Percentiles rank a stretch among this genome's conserved stretches.
These are phyloP conservation scores for Lycocerus yunnanus DNA, from an alignment of 2,888 invertebrate genomes.

Conservation along the genomic window DNA sequence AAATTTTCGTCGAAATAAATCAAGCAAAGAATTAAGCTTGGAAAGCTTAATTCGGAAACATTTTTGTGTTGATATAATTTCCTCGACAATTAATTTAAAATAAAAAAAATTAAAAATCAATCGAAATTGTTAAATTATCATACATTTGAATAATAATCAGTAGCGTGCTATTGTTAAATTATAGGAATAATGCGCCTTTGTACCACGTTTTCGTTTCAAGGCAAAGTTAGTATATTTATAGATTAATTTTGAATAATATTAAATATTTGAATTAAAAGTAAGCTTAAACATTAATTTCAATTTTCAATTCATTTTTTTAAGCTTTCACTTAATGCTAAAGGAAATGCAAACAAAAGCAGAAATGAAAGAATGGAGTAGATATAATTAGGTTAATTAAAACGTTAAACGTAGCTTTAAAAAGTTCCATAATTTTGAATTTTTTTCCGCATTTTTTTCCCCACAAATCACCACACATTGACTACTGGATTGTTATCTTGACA, in stretches of 20 bases:
- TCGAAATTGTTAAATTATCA: neutral
- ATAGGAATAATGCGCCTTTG: conserved; percentile 3
- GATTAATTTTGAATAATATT: conserved; percentile 4
- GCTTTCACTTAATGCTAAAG: neutral
- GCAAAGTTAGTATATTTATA: neutral
- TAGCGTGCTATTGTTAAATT: conserved; percentile 3
- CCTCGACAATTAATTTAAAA: neutral
- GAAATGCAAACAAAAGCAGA: neutral
- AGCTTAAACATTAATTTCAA: neutral
- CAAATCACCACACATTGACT: too few relatives aligned
- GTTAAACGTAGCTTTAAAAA: neutral
- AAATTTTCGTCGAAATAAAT: neutral
- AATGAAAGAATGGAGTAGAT: neutral
- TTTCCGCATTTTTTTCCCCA: too few relatives aligned
- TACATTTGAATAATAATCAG: conserved; percentile 4
- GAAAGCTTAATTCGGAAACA: neutral
- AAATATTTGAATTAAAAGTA: neutral
- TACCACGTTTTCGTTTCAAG: neutral
- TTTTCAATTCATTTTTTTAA: neutral
- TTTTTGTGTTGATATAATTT: neutral
- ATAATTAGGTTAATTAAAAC: neutral
- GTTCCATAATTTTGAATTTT: too few relatives aligned
- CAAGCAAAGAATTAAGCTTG: neutral
- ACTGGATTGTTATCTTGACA: too few relatives aligned
- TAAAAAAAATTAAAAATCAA: neutral